Conservation (phyloP, 2,888 invertebrate genomes). For the Zygothrica quintamaculata region DNA sequence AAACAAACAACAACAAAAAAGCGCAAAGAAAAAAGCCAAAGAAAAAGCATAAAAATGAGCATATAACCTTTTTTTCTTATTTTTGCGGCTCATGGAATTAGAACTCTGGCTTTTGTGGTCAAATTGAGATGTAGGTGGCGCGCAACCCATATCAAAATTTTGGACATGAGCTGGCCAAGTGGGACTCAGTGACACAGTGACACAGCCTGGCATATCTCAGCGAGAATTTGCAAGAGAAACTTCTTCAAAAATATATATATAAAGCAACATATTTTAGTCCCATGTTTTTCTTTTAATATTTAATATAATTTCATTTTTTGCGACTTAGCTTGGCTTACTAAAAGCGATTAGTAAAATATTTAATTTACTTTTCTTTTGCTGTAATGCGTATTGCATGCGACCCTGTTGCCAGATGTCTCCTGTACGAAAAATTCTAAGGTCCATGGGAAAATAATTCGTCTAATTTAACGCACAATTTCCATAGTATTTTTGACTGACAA, state of each 20-base stretch:
- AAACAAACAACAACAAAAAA: too few species aligned
- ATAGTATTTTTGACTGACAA: conserved; percentile 27
- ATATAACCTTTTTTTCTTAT: conserved; percentile 48
- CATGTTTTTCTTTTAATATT: conserved; percentile 7
- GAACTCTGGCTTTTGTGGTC: conserved; percentile 68
- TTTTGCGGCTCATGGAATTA: conserved; percentile 55
- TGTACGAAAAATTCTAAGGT: too few species aligned
- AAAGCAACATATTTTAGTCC: conserved; percentile 7
- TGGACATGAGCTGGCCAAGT: conserved; percentile 47
- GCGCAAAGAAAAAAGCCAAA: too few species aligned
- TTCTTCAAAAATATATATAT: too few species aligned
- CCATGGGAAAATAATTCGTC: conserved; percentile 19
- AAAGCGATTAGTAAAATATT: conserved; percentile 52
- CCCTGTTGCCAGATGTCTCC: too few species aligned
- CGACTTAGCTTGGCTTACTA: conserved; percentile 21
- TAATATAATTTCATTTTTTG: conserved; percentile 2
- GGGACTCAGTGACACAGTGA: neutral
- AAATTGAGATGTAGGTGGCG: conserved; percentile 69
- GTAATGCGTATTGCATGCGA: too few species aligned
- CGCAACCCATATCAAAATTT: conserved; percentile 65
- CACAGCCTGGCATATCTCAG: conserved; percentile 9
- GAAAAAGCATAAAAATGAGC: conserved; percentile 23
- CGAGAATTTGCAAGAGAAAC: conserved; percentile 3
- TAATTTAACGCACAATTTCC: conserved; percentile 43
- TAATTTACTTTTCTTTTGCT: conserved; percentile 53